Evolutionary conservation across 2,888 invertebrate species (phyloP), one percentile per base, ranked within the genome.

Genomic region (Blastobasis lacticolella): DNA sequence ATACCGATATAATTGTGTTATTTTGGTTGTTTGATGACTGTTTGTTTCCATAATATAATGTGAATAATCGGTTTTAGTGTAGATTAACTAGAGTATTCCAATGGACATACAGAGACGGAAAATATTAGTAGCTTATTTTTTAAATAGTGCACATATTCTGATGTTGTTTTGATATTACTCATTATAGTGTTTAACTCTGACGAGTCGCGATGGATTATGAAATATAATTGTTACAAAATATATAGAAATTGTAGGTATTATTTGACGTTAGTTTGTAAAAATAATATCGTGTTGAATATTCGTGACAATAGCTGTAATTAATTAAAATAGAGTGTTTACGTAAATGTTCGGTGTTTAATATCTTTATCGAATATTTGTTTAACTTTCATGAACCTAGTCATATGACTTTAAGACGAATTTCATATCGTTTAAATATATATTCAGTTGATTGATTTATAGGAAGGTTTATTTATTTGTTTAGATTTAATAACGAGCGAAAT

Each of bases 171-270:
- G 23, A 23, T 23, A 23, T 23, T 23, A 23, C 23, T 2, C 23
- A 23, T 23, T 23, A 23, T 23, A 23, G 23, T 23, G 23, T 23
- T 23, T 23, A 23, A 23, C 23, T 23, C 23, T 23, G 57, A 66
- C 50, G 71, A 72, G 72, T 73, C 72, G 71, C 72, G 72, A 61
- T 57, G 52, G 65, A 73, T 73, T 73, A 73, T 73, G 72, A 70
- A 73, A 23, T 65, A 63, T 45, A 61, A 54, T 46, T 38, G 43
- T 42, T 10, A 49, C 40, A 49, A 42, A 43, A 38, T 9, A 41
- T 41, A 10, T 40, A 48, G 23, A 23, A 23, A 23, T 23, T 23
- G 23, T 23, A 23, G 23, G 3, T 23, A 50, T 50, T 44, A 41
- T 54, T 54, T 50, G 53, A 37, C 38, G 50, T 54, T 54, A 54